Evolutionary conservation across 1,140 invertebrate genomes (phyloP).

Genomic region (Cyclargus thomasi): DNA sequence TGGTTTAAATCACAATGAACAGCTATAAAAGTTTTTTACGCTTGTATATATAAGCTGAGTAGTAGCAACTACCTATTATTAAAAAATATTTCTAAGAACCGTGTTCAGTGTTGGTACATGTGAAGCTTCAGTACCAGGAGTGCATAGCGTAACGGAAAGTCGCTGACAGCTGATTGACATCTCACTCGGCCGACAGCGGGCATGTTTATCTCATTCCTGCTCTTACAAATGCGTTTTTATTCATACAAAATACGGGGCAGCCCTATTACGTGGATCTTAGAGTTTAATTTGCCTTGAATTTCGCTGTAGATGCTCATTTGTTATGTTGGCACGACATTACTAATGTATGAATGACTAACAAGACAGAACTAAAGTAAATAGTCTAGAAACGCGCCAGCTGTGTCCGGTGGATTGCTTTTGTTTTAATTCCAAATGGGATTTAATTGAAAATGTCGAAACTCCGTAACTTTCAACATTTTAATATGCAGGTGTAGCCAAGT

Average conservation of each 20-base stretch:
- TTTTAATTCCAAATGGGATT: slow-evolving; percentile 69
- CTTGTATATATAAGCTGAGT: background rate
- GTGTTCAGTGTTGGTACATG: slow-evolving; percentile 49
- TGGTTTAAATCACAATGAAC: too few relatives aligned
- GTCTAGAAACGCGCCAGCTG: slow-evolving; percentile 62
- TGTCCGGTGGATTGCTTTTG: slow-evolving; percentile 65
- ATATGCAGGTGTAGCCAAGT: slow-evolving; percentile 34
- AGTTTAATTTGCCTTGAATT: slow-evolving; percentile 22
- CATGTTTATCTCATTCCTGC: slow-evolving; percentile 65
- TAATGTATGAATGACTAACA: slow-evolving; percentile 71
- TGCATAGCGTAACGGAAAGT: slow-evolving; percentile 59
- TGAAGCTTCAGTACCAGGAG: slow-evolving; percentile 56
- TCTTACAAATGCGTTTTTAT: slow-evolving; percentile 34
- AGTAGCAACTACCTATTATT: background rate
- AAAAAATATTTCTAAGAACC: slow-evolving; percentile 11
- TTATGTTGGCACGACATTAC: slow-evolving; percentile 46
- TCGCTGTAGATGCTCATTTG: slow-evolving; percentile 9
- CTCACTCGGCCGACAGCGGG: slow-evolving; percentile 59
- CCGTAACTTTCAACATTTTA: slow-evolving; percentile 34
- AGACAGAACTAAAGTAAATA: slow-evolving; percentile 71
- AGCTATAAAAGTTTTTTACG: too few relatives aligned
- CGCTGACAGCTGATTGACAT: slow-evolving; percentile 72
- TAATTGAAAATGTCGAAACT: slow-evolving; percentile 59
- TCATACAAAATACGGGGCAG: slow-evolving; percentile 4
- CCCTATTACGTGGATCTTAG: slow-evolving; percentile 31